phyloP scores from a whole-genome alignment of 2,888 invertebrate genomes.

The Biston betularia region DNA sequence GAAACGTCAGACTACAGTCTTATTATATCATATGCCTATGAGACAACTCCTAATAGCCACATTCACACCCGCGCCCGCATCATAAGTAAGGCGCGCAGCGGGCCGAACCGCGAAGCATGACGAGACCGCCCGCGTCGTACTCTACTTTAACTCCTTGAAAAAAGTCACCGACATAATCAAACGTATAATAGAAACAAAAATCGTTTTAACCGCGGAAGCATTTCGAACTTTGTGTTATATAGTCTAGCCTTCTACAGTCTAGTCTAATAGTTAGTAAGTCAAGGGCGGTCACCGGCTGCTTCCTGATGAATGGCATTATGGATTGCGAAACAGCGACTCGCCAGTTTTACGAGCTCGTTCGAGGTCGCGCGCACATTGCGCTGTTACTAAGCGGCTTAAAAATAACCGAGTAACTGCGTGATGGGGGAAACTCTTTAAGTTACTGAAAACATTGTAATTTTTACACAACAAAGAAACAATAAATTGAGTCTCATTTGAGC shows the following conservation, averaged over 20 bases:
- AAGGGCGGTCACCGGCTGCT: constrained; percentile 80
- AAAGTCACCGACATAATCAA: too few relatives aligned
- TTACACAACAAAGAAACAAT: too few relatives aligned
- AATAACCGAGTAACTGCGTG: constrained; percentile 7
- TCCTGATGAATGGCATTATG: constrained; percentile 75
- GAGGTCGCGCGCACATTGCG: constrained; percentile 60
- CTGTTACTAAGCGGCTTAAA: constrained; percentile 53
- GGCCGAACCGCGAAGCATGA: too few relatives aligned
- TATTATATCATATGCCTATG: too few relatives aligned
- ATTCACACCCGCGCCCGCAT: too few relatives aligned
- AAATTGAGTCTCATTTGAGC: too few relatives aligned
- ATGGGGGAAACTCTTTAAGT: not conserved
- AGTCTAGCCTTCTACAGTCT: constrained; percentile 9
- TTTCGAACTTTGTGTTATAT: not conserved
- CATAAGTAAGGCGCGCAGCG: too few relatives aligned
- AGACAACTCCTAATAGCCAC: too few relatives aligned
- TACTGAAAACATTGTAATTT: not conserved
- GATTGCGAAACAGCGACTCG: constrained; percentile 64
- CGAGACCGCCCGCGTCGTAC: too few relatives aligned
- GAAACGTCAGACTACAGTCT: too few relatives aligned
- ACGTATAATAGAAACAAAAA: too few relatives aligned
- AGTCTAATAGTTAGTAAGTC: constrained; percentile 57
- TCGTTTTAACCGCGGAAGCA: not conserved
- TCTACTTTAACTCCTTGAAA: too few relatives aligned
- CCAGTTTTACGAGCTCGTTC: constrained; percentile 69